Evolutionary conservation across 2,888 invertebrate genomes (phyloP).

Genomic region (Chaetoderma sp.): DNA sequence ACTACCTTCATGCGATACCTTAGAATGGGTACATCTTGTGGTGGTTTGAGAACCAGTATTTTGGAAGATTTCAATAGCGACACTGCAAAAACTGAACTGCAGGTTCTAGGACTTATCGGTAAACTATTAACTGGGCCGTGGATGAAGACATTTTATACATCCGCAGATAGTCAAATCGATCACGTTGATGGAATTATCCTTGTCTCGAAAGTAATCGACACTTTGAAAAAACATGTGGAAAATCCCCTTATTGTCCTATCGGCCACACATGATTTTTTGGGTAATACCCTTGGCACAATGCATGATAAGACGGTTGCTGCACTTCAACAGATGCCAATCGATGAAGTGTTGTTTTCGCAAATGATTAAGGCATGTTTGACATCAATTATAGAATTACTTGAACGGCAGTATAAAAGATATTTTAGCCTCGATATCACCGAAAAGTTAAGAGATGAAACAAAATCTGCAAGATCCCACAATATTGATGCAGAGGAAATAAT

Average conservation of each 20-base stretch:
- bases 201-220: slow-evolving; percentile 6
- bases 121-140: slow-evolving; percentile 21
- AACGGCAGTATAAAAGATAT: too few relatives aligned
- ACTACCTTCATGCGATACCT: slow-evolving; percentile 12
- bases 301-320: neutral
- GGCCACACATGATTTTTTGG: slow-evolving; percentile 3
- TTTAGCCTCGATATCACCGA: too few relatives aligned
- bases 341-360: neutral
- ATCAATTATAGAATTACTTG: too few relatives aligned
- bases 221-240: neutral
- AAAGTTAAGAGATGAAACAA: too few relatives aligned
- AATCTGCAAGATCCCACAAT: too few relatives aligned
- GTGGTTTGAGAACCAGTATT: slow-evolving; percentile 21
- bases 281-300: neutral
- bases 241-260: slow-evolving; percentile 1
- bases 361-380: slow-evolving; percentile 9
- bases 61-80: slow-evolving; percentile 15
- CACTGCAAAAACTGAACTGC: slow-evolving; percentile 18
- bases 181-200: slow-evolving; percentile 10
- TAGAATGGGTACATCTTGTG: slow-evolving; percentile 20
- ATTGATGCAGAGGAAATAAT: too few relatives aligned
- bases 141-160: slow-evolving; percentile 27
- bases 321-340: neutral
- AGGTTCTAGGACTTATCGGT: slow-evolving; percentile 27
- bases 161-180: slow-evolving; percentile 2